Percentiles rank a stretch among this genome's conserved stretches.
phyloP scores from a whole-genome alignment of 2,888 invertebrate genomes.

The Amaurobius ferox region DNA sequence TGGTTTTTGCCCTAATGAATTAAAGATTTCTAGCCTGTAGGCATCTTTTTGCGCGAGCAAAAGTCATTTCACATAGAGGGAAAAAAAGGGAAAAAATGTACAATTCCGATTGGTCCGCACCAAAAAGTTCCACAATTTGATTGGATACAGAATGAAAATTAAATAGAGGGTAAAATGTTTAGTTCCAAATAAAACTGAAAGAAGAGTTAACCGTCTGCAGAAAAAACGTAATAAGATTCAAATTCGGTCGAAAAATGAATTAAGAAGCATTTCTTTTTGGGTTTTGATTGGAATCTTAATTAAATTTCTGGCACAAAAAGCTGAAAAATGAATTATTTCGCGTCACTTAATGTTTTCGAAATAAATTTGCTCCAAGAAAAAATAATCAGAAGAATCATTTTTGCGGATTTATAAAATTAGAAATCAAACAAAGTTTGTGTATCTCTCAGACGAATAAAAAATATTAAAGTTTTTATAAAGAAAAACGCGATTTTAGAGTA shows the following conservation, averaged over 20 bases:
- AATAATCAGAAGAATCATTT: conserved; percentile 25
- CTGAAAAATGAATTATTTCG: conserved; percentile 39
- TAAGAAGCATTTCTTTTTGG: conserved; percentile 43
- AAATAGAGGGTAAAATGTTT: conserved; percentile 64
- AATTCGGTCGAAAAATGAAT: conserved; percentile 33
- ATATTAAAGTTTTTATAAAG: background rate
- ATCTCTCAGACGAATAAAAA: background rate
- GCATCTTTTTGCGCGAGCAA: conserved; percentile 26
- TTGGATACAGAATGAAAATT: conserved; percentile 61
- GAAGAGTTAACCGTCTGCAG: background rate
- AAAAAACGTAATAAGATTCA: conserved; percentile 28
- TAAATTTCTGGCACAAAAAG: conserved; percentile 35
- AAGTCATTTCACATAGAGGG: conserved; percentile 2
- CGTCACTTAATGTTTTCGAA: conserved; percentile 8
- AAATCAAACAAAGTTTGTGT: conserved; percentile 10
- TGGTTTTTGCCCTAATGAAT: conserved; percentile 59
- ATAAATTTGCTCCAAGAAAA: conserved; percentile 1
- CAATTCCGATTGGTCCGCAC: conserved; percentile 37
- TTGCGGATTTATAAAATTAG: conserved; percentile 24
- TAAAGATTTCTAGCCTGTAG: conserved; percentile 58
- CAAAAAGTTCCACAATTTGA: conserved; percentile 38
- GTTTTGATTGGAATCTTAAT: conserved; percentile 62
- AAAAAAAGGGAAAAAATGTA: conserved; percentile 23
- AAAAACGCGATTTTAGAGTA: background rate
- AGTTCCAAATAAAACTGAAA: conserved; percentile 20